Conservation (phyloP, 1,140 invertebrate genomes). For the Drosophila triauraria region DNA sequence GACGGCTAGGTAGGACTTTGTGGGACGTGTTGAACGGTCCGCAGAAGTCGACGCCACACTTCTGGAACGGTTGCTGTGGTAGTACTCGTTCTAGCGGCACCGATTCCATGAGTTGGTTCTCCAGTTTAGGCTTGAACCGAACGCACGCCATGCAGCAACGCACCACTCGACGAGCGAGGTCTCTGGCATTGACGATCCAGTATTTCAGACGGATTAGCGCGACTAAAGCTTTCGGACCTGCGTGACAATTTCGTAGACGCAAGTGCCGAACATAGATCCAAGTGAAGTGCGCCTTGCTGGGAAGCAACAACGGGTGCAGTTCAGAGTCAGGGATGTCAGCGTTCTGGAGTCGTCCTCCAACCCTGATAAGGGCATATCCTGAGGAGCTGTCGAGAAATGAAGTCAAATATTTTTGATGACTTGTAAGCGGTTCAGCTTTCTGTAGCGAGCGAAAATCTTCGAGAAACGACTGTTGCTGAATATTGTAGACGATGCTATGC, state of each 20-base stretch:
- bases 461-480: no score
- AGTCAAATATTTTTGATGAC: neutral
- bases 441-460: neutral
- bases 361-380: neutral
- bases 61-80: neutral
- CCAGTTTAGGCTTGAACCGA: neutral
- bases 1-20: no score
- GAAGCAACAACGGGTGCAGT: no score
- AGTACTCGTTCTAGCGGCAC: neutral
- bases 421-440: neutral
- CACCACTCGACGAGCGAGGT: no score
- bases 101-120: neutral
- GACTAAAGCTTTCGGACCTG: no score
- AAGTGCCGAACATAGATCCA: neutral
- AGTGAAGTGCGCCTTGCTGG: neutral
- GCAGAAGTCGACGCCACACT: neutral
- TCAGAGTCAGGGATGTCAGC: no score
- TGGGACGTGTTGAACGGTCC: neutral
- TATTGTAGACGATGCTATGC: no score
- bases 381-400: neutral
- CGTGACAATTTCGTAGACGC: neutral
- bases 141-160: neutral
- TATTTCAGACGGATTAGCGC: neutral
- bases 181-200: neutral
- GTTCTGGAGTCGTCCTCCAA: no score